A percentile compares a stretch with the other conserved stretches of the same genome.
phyloP scores from a whole-genome alignment of 1,140 invertebrate genomes.

The Drosophila eugracilis region DNA sequence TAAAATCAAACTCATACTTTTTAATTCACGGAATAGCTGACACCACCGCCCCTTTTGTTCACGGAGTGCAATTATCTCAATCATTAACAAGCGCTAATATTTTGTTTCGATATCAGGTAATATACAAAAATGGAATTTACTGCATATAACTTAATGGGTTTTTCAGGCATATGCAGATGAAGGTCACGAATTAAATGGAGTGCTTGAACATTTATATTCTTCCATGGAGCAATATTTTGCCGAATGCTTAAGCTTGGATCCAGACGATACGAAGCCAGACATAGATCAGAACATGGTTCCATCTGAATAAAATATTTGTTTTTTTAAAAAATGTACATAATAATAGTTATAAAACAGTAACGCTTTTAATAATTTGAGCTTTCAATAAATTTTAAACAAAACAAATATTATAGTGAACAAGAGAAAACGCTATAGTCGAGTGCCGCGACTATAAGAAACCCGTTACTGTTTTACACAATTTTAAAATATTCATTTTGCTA shows the following conservation, averaged over 20 bases:
- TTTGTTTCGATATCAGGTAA: slow-evolving; percentile 95
- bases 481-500: too few relatives aligned
- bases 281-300: slow-evolving; percentile 79
- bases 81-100: slow-evolving; percentile 94
- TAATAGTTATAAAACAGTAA: neutral
- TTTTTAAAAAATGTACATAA: neutral
- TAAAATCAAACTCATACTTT: slow-evolving; percentile 94
- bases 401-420: too few relatives aligned
- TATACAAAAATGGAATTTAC: neutral
- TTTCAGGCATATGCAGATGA: slow-evolving; percentile 92
- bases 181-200: slow-evolving; percentile 91
- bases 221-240: slow-evolving; percentile 94
- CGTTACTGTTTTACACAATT: too few relatives aligned
- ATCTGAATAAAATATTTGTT: slow-evolving; percentile 57
- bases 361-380: neutral
- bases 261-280: slow-evolving; percentile 86
- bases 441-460: too few relatives aligned
- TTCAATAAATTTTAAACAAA: too few relatives aligned
- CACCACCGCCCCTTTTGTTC: slow-evolving; percentile 96
- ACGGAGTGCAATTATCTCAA: slow-evolving; percentile 94
- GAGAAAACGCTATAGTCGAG: too few relatives aligned
- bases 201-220: slow-evolving; percentile 92
- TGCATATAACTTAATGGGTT: neutral
- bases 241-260: slow-evolving; percentile 93
- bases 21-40: slow-evolving; percentile 94